phyloP scores from a whole-genome alignment of 2,797 vertebrate species.

The Oryzias sinensis region DNA sequence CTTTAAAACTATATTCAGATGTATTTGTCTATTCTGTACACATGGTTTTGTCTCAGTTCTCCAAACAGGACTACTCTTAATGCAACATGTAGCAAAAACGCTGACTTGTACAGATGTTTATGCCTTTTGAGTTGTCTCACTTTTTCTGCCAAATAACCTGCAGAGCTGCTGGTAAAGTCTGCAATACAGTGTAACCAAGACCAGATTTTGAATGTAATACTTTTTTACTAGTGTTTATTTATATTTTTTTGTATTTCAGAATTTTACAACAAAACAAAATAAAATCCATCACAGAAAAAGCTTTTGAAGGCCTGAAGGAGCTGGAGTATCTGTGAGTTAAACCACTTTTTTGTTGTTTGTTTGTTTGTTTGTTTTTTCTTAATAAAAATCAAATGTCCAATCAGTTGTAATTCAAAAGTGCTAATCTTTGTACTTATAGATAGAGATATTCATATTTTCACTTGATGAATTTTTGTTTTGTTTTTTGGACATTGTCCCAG shows the following conservation, averaged over 20 bases:
- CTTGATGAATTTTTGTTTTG: no score
- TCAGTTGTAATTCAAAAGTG: no score
- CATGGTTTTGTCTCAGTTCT: background rate
- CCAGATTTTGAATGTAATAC: background rate
- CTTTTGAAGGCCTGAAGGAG: slow-evolving; percentile 86
- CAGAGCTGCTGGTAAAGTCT: background rate
- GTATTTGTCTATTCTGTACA: background rate
- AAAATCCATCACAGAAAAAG: slow-evolving; percentile 90
- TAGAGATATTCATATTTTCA: no score
- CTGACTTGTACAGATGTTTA: background rate
- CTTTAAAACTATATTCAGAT: background rate
- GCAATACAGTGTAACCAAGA: background rate
- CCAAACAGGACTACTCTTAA: background rate
- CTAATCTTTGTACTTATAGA: no score
- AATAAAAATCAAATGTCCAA: no score
- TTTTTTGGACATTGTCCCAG: background rate
- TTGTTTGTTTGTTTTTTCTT: background rate
- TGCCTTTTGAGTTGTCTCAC: background rate
- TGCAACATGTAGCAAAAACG: no score
- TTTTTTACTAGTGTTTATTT: background rate
- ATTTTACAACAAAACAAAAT: slow-evolving; percentile 91
- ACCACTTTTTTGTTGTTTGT: background rate
- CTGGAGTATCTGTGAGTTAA: slow-evolving; percentile 90
- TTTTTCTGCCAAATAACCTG: slow-evolving; percentile 1
- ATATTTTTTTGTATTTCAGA: slow-evolving; percentile 67